phyloP scores from a whole-genome alignment of 2,888 invertebrate genomes.

The Balanococcus diminutus region DNA sequence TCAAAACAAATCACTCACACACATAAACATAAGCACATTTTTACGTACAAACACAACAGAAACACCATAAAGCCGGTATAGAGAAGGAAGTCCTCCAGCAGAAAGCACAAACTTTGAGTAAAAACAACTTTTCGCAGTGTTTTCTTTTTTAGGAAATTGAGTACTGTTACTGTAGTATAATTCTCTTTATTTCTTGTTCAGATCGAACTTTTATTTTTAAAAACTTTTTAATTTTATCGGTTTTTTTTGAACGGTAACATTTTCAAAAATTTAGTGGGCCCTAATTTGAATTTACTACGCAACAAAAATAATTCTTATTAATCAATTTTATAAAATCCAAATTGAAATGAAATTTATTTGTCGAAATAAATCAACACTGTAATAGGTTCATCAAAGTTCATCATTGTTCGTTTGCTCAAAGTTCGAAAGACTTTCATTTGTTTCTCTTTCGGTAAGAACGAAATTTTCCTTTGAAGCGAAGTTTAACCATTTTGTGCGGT shows the following conservation, averaged over 20 bases:
- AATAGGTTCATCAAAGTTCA: background rate
- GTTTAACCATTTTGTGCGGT: background rate
- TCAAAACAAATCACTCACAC: background rate
- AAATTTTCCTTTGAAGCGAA: background rate
- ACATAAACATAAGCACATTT: background rate
- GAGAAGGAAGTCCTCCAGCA: background rate
- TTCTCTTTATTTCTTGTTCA: no score
- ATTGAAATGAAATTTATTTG: background rate
- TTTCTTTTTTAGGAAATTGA: background rate
- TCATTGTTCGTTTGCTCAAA: background rate
- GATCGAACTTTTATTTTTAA: no score
- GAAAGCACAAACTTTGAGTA: background rate
- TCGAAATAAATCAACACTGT: background rate
- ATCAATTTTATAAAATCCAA: no score
- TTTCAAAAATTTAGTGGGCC: no score
- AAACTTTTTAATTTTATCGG: no score
- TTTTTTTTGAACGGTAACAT: no score
- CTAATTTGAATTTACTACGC: no score
- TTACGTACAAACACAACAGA: background rate
- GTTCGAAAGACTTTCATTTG: background rate
- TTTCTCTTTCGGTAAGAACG: background rate
- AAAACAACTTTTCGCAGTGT: background rate
- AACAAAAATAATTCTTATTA: no score
- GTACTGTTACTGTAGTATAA: no score
- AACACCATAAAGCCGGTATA: background rate